Percentiles rank a stretch among this genome's conserved stretches.
Evolutionary conservation across 2,113 vertebrate species (phyloP).

Genomic region (Atherinomorus stipes): DNA sequence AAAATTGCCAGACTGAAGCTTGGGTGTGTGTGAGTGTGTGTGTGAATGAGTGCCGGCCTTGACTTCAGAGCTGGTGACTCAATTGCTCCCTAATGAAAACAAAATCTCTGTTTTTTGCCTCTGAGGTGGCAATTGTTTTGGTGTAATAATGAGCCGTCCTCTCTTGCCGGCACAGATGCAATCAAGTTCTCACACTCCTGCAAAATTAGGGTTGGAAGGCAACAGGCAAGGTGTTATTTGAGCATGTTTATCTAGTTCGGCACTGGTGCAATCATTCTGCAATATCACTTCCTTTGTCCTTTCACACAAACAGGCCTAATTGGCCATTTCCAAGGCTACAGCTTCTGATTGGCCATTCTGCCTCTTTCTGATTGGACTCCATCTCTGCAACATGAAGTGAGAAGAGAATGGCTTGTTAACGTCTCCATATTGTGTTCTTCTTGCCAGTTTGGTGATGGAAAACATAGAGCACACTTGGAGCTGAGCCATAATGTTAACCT

Average conservation of each 20-base stretch:
- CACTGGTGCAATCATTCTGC: slow-evolving; percentile 77
- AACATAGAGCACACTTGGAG: slow-evolving; percentile 21
- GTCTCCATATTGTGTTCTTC: slow-evolving; percentile 38
- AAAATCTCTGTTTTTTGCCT: slow-evolving; percentile 69
- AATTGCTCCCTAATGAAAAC: slow-evolving; percentile 80
- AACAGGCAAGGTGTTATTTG: slow-evolving; percentile 75
- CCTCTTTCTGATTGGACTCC: slow-evolving; percentile 72
- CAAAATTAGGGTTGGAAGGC: slow-evolving; percentile 76
- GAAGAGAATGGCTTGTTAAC: slow-evolving; percentile 56
- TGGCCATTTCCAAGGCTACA: slow-evolving; percentile 71
- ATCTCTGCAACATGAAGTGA: slow-evolving; percentile 54
- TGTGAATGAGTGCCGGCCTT: slow-evolving; percentile 53
- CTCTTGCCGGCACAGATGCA: slow-evolving; percentile 65
- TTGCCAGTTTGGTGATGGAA: slow-evolving; percentile 24
- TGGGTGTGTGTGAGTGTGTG: slow-evolving; percentile 25
- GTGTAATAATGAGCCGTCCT: slow-evolving; percentile 73
- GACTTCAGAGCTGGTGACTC: slow-evolving; percentile 69
- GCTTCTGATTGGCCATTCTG: slow-evolving; percentile 77
- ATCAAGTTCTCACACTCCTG: slow-evolving; percentile 74
- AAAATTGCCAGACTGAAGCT: slow-evolving; percentile 70
- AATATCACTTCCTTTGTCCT: slow-evolving; percentile 80
- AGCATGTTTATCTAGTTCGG: slow-evolving; percentile 70
- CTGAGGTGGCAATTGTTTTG: slow-evolving; percentile 77
- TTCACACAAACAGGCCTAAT: slow-evolving; percentile 79
- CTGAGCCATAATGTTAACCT: slow-evolving; percentile 5